These are phyloP conservation scores for Sebastiscus tertius DNA, from an alignment of 2,797 vertebrate species.

Conservation along the genomic window DNA sequence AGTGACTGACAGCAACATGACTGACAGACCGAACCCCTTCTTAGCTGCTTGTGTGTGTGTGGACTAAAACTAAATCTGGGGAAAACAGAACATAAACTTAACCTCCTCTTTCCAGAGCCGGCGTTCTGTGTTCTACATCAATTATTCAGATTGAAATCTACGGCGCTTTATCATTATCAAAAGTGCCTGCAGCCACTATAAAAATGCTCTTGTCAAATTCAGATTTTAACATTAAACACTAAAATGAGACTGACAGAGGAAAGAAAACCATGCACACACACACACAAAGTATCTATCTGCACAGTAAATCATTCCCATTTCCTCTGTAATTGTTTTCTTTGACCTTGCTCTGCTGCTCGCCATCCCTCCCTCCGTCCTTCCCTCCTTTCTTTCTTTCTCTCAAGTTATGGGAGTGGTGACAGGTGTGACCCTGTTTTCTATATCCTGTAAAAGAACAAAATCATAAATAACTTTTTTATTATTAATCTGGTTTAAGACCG, in stretches of 20 bases:
- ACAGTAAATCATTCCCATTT: constrained; percentile 13
- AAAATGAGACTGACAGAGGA: not conserved
- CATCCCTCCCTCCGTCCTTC: not conserved
- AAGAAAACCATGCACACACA: not conserved
- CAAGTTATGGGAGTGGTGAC: not conserved
- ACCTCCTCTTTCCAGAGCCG: not conserved
- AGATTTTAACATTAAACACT: not conserved
- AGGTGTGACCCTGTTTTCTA: not conserved
- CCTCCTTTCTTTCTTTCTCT: not conserved
- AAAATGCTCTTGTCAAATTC: not conserved
- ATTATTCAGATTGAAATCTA: not conserved
- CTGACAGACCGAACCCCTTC: constrained; percentile 11
- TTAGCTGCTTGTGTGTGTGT: not conserved
- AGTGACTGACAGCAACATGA: constrained; percentile 39
- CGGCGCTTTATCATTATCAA: not conserved
- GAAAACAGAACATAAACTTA: not conserved
- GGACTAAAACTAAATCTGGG: constrained; percentile 5
- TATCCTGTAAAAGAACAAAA: not conserved
- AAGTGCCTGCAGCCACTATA: not conserved
- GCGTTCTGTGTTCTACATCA: not conserved
- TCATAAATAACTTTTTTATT: not conserved
- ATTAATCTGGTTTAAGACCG: not conserved
- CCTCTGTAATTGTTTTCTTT: constrained; percentile 5
- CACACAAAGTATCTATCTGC: not conserved
- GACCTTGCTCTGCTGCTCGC: constrained; percentile 8